Evolutionary conservation across 2,113 vertebrate genomes (phyloP).

Genomic region (Martes martes): DNA sequence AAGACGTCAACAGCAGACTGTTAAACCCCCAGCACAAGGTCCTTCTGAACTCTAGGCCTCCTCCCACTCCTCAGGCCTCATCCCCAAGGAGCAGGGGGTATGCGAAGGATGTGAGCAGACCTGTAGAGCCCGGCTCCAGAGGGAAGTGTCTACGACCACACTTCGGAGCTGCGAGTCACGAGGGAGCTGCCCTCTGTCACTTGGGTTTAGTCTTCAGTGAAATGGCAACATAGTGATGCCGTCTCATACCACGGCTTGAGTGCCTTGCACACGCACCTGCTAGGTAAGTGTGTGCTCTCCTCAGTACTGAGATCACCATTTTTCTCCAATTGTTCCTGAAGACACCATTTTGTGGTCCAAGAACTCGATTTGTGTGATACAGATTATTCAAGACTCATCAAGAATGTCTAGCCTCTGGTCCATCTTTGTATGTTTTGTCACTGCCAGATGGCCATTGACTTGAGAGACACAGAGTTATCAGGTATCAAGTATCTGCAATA

Average conservation of each 20-base stretch:
- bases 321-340: not conserved
- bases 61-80: not conserved
- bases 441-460: not conserved
- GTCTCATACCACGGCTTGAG: accelerated
- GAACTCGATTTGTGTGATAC: not conserved
- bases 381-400: not conserved
- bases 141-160: accelerated
- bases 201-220: no score
- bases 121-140: accelerated
- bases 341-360: not conserved
- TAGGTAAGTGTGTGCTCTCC: no score
- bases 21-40: accelerated
- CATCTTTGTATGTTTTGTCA: not conserved
- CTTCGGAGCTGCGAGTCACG: accelerated
- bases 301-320: accelerated
- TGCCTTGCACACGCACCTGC: accelerated
- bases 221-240: accelerated
- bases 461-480: no score
- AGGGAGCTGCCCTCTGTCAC: not conserved
- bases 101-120: accelerated
- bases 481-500: not conserved
- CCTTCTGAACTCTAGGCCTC: not conserved
- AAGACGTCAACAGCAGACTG: not conserved
- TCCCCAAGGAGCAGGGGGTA: accelerated
- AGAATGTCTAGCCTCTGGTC: not conserved